Conservation (phyloP, 2,797 vertebrate genomes). For the Karalla daura region DNA sequence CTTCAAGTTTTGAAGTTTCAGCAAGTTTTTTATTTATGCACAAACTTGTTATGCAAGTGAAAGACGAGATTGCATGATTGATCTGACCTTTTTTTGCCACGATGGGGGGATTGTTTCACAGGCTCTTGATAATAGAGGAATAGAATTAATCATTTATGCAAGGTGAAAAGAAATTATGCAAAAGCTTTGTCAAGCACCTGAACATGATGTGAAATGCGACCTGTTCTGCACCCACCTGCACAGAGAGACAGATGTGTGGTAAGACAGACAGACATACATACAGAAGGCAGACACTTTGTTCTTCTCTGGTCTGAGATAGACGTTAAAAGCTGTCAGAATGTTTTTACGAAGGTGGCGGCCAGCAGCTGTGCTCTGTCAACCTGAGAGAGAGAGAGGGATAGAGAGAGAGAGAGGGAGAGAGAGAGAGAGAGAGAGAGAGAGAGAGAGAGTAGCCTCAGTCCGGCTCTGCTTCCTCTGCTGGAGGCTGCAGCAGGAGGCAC, state of each 20-base stretch:
- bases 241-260: not conserved
- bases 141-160: not conserved
- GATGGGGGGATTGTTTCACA: not conserved
- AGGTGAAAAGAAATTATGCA: not conserved
- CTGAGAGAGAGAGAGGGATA: too few species aligned
- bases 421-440: too few species aligned
- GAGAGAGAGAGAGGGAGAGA: too few species aligned
- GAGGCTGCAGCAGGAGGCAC: conserved; percentile 71
- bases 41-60: not conserved
- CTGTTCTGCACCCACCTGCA: not conserved
- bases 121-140: not conserved
- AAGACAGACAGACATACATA: too few species aligned
- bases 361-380: conserved; percentile 42
- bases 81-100: not conserved
- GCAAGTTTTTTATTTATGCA: not conserved
- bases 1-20: not conserved
- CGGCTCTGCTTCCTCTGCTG: conserved; percentile 27
- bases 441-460: conserved; percentile 17
- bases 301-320: not conserved
- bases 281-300: not conserved
- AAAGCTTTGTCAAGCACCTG: not conserved
- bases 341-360: conserved; percentile 26
- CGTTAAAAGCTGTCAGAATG: conserved; percentile 9
- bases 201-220: not conserved
- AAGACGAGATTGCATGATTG: not conserved